These are phyloP conservation scores for Thalassoma bifasciatum DNA, from an alignment of 2,113 vertebrate genomes.

Conservation along the genomic window DNA sequence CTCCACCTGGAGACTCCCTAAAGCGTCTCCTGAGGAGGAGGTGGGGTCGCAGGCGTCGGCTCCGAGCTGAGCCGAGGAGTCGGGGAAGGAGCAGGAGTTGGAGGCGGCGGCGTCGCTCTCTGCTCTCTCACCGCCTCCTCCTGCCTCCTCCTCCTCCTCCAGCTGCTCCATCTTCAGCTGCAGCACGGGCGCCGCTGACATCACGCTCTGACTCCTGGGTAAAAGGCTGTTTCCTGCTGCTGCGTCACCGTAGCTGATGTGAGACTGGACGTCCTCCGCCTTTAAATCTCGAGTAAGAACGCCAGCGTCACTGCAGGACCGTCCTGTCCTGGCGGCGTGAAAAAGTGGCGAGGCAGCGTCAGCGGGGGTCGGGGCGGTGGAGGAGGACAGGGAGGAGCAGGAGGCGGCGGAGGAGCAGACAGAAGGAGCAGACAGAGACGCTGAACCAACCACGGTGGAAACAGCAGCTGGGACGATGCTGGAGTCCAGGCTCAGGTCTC, in stretches of 20 bases:
- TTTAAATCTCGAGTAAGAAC: slow-evolving; percentile 80
- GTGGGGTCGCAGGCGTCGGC: slow-evolving; percentile 63
- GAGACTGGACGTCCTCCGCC: slow-evolving; percentile 83
- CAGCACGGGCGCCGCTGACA: slow-evolving; percentile 41
- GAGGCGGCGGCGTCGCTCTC: slow-evolving; percentile 49
- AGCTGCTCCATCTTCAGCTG: slow-evolving; percentile 77
- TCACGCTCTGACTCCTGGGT: slow-evolving; percentile 17
- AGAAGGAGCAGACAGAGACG: slow-evolving; percentile 59
- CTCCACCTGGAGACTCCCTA: slow-evolving; percentile 59
- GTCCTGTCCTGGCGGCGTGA: slow-evolving; percentile 32
- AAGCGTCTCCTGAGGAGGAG: slow-evolving; percentile 63
- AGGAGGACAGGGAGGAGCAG: slow-evolving; percentile 73
- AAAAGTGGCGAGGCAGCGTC: slow-evolving; percentile 67
- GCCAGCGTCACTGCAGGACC: not conserved
- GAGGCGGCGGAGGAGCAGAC: slow-evolving; percentile 73
- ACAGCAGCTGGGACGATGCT: slow-evolving; percentile 56
- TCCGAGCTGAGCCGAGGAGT: no score
- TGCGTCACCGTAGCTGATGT: slow-evolving; percentile 65
- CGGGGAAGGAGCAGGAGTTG: slow-evolving; percentile 50
- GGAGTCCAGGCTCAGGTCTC: slow-evolving; percentile 53
- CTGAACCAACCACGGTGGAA: slow-evolving; percentile 13
- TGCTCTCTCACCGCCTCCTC: slow-evolving; percentile 9
- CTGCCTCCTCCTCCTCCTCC: slow-evolving; percentile 38
- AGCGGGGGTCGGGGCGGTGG: slow-evolving; percentile 68
- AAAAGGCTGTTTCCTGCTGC: slow-evolving; percentile 18